A percentile compares a stretch with the other conserved stretches of the same genome.
Conservation (phyloP, 1,140 invertebrate species). For the Penaeus japonicus region DNA sequence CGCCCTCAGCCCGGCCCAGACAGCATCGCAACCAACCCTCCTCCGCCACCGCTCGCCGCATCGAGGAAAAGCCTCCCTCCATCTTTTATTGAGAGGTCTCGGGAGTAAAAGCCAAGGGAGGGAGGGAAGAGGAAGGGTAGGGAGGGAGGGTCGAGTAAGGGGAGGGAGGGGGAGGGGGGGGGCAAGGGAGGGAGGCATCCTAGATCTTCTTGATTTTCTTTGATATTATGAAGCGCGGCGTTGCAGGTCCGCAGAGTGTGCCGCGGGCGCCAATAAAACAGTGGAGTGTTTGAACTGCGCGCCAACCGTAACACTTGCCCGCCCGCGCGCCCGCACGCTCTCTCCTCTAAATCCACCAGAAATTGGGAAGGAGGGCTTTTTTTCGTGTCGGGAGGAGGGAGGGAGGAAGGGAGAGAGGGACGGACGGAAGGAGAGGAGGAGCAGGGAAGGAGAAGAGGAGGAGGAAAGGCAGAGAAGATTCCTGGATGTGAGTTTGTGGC, state of each 20-base stretch:
- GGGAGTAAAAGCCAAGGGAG: background rate
- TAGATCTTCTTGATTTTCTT: background rate
- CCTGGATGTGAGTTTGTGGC: no score
- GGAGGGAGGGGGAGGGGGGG: background rate
- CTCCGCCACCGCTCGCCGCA: no score
- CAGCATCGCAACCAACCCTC: no score
- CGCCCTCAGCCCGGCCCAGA: no score
- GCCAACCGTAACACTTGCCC: constrained; percentile 15
- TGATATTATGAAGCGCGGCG: constrained; percentile 7
- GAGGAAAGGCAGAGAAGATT: no score
- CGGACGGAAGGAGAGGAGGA: background rate
- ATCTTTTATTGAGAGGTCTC: background rate
- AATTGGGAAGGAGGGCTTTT: background rate
- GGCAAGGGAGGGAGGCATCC: background rate
- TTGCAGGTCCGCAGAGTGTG: constrained; percentile 11
- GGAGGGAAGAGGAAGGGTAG: background rate
- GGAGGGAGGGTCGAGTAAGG: background rate
- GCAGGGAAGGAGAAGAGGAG: background rate
- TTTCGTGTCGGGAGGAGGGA: background rate
- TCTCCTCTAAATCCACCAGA: background rate
- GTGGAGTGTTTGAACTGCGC: constrained; percentile 15
- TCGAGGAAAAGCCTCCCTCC: no score
- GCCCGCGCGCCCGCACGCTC: background rate
- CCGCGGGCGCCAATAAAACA: constrained; percentile 11
- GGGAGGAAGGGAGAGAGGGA: background rate